These are phyloP conservation scores for Leptopterna dolabrata DNA, from an alignment of 2,888 invertebrate species.

Conservation along the genomic window DNA sequence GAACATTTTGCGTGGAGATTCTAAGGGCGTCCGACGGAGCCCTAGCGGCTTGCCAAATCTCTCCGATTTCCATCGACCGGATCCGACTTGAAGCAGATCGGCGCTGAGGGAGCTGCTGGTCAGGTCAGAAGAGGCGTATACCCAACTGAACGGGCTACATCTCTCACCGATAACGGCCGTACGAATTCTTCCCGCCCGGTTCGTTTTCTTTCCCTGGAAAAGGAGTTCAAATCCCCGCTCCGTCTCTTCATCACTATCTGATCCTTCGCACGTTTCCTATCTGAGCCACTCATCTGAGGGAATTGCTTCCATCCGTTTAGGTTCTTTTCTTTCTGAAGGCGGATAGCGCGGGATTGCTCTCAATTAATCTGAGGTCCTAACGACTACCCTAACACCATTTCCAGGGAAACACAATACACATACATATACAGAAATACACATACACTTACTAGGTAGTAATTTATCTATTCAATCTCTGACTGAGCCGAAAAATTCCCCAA, in stretches of 20 bases:
- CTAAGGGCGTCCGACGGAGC: too few species aligned
- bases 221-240: neutral
- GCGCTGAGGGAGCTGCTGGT: too few species aligned
- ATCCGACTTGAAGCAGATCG: too few species aligned
- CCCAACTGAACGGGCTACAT: conserved; percentile 1
- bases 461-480: too few species aligned
- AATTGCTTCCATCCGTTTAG: neutral
- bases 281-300: neutral
- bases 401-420: too few species aligned
- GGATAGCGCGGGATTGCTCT: neutral
- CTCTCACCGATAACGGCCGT: neutral
- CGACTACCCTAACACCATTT: neutral
- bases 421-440: too few species aligned
- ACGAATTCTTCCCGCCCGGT: neutral
- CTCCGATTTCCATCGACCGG: too few species aligned
- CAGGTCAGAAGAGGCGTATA: too few species aligned
- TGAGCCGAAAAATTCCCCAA: too few species aligned
- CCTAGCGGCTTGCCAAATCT: too few species aligned
- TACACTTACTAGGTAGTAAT: too few species aligned
- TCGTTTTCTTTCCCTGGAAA: neutral
- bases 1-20: too few species aligned
- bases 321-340: neutral
- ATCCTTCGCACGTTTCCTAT: neutral
- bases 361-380: neutral
- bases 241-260: neutral